Evolutionary conservation across 2,113 vertebrate species (phyloP).

Genomic region (Speoplatyrhinus poulsoni): DNA sequence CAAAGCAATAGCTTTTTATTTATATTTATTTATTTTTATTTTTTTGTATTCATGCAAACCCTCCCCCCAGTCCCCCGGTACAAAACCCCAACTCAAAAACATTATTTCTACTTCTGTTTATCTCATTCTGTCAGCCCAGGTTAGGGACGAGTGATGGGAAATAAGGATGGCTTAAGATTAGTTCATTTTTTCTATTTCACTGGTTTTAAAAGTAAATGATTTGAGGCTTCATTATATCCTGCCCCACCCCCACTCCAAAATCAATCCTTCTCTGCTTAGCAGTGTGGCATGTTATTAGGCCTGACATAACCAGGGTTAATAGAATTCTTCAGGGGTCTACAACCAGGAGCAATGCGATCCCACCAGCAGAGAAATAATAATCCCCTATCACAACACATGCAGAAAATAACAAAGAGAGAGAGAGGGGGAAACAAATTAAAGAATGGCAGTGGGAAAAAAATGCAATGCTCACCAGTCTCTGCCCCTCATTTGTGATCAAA

Average conservation of each 20-base stretch:
- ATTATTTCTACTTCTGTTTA: conserved; percentile 53
- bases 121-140: conserved; percentile 47
- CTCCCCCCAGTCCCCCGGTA: not conserved
- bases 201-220: conserved; percentile 63
- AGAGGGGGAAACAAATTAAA: conserved; percentile 42
- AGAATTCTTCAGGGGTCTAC: conserved; percentile 73
- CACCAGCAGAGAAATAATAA: conserved; percentile 65
- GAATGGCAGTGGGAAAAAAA: conserved; percentile 25
- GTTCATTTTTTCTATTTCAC: conserved; percentile 41
- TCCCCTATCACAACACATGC: conserved; percentile 48
- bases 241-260: conserved; percentile 12
- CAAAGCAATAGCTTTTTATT: conserved; percentile 38
- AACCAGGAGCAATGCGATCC: conserved; percentile 58
- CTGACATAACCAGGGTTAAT: conserved; percentile 74
- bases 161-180: conserved; percentile 37
- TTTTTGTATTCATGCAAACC: not conserved
- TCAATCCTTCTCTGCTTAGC: conserved; percentile 60
- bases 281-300: conserved; percentile 68
- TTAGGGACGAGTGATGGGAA: conserved; percentile 37
- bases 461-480: conserved; percentile 27
- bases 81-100: not conserved
- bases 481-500: conserved; percentile 34
- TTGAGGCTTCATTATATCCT: conserved; percentile 45
- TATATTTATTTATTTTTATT: too few species aligned
- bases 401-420: not conserved